These are phyloP conservation scores for Drosophila baimaii DNA, from an alignment of 1,140 invertebrate genomes.

Conservation along the genomic window DNA sequence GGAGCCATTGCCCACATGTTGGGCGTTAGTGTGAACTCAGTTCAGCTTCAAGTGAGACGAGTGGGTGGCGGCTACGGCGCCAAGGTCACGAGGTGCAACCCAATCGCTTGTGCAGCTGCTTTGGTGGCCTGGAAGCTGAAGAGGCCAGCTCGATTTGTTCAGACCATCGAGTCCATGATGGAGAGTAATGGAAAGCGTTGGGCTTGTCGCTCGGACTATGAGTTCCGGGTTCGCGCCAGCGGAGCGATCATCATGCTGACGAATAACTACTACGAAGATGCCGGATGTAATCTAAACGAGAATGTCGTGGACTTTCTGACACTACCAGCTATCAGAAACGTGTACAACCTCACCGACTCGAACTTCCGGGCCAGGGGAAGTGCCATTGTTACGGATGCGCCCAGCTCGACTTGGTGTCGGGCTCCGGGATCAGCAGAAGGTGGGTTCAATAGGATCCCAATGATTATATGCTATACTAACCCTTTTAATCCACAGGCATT, in stretches of 20 bases:
- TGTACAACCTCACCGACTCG: slow-evolving; percentile 85
- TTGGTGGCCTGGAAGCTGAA: slow-evolving; percentile 87
- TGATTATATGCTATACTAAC: neutral
- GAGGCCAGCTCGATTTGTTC: slow-evolving; percentile 87
- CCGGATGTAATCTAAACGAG: slow-evolving; percentile 87
- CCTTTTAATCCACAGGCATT: slow-evolving; percentile 85
- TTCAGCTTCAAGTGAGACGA: slow-evolving; percentile 87
- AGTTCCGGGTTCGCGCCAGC: slow-evolving; percentile 87
- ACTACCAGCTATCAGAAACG: slow-evolving; percentile 85
- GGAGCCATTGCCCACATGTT: slow-evolving; percentile 86
- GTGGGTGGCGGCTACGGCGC: slow-evolving; percentile 90
- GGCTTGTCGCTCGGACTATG: slow-evolving; percentile 85
- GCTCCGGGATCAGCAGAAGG: slow-evolving; percentile 88
- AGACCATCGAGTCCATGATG: slow-evolving; percentile 89
- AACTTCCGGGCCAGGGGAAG: slow-evolving; percentile 86
- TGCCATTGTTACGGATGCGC: slow-evolving; percentile 87
- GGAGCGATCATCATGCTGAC: slow-evolving; percentile 89
- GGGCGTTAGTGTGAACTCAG: slow-evolving; percentile 85
- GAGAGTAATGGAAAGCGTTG: slow-evolving; percentile 87
- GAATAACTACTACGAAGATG: slow-evolving; percentile 87
- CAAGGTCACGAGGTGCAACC: slow-evolving; percentile 86
- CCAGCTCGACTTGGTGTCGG: slow-evolving; percentile 87
- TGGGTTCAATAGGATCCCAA: slow-evolving; percentile 1
- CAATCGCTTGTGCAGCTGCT: slow-evolving; percentile 87
- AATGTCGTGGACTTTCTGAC: slow-evolving; percentile 75